phyloP scores from a whole-genome alignment of 2,797 vertebrate species.

The Glossophaga mutica region DNA sequence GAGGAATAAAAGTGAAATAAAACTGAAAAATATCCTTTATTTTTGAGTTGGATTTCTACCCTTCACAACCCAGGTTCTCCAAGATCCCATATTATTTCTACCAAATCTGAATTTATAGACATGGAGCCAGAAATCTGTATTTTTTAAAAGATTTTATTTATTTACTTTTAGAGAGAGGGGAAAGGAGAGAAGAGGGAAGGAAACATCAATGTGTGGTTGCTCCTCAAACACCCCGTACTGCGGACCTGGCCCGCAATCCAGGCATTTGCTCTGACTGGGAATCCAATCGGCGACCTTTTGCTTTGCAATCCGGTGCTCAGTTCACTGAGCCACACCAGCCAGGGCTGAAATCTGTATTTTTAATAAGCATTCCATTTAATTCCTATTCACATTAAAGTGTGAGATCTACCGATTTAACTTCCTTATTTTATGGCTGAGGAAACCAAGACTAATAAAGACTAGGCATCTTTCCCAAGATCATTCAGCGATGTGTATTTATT shows the following conservation, averaged over 20 bases:
- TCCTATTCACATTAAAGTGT: background rate
- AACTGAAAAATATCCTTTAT: background rate
- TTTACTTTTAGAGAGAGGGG: too few species aligned
- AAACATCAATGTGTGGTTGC: too few species aligned
- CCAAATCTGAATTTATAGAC: background rate
- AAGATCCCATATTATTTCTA: background rate
- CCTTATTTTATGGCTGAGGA: background rate
- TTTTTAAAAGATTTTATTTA: background rate
- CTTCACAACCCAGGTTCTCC: background rate
- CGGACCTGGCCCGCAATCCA: too few species aligned
- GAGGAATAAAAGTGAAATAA: background rate
- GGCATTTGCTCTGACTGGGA: too few species aligned
- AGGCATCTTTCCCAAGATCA: background rate
- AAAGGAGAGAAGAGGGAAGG: too few species aligned
- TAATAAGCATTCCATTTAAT: background rate
- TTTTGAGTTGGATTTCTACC: background rate
- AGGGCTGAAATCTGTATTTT: background rate
- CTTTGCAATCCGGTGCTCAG: too few species aligned
- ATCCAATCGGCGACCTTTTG: too few species aligned
- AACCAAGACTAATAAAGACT: background rate
- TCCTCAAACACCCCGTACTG: too few species aligned
- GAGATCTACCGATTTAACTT: background rate
- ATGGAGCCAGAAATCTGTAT: background rate
- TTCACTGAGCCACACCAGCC: too few species aligned
- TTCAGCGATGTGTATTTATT: background rate